Evolutionary conservation across 2,888 invertebrate species (phyloP).

Genomic region (Leucophenga maculata): DNA sequence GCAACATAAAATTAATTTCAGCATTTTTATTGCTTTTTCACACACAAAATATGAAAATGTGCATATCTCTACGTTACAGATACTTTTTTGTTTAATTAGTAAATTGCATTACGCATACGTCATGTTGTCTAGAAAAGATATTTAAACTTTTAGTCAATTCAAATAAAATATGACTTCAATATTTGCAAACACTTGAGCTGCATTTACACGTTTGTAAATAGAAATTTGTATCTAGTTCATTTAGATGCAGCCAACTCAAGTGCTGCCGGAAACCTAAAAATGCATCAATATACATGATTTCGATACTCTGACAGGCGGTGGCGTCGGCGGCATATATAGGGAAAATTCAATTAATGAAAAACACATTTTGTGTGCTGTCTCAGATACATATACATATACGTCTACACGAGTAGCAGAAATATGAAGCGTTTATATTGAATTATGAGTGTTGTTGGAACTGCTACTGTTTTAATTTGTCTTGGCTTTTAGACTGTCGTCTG

Average conservation of each 20-base stretch:
- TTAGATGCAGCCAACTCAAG: conserved; percentile 2
- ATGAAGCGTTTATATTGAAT: conserved; percentile 2
- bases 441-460: background rate
- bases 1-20: conserved; percentile 1
- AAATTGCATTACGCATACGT: conserved; percentile 56
- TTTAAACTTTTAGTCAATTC: conserved; percentile 40
- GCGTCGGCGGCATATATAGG: background rate
- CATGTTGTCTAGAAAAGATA: conserved; percentile 47
- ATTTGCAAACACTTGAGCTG: no score
- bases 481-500: no score
- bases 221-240: background rate
- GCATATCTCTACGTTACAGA: background rate
- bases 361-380: no score
- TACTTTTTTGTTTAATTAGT: background rate
- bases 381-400: background rate
- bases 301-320: no score
- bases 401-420: background rate
- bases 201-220: background rate
- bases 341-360: conserved; percentile 1
- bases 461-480: no score
- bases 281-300: background rate
- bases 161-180: background rate
- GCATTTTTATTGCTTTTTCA: background rate
- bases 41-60: conserved; percentile 7
- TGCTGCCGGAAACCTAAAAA: conserved; percentile 14